Percentiles rank a stretch among this genome's conserved stretches.
Evolutionary conservation across 2,888 invertebrate species (phyloP).

Genomic region (Portevinia maculata): DNA sequence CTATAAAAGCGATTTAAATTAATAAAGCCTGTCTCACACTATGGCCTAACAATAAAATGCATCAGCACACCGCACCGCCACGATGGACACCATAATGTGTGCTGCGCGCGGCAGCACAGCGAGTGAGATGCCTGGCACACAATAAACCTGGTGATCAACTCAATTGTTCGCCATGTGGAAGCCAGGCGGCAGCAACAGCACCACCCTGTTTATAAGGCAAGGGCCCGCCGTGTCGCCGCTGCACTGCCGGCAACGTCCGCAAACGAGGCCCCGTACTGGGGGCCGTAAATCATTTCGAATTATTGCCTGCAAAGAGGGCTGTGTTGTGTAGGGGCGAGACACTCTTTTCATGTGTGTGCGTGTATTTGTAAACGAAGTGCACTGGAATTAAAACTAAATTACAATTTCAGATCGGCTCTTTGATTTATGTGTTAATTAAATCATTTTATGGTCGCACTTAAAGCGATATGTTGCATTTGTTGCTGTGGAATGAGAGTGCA

Average conservation of each 20-base stretch:
- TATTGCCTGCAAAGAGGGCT: conserved; percentile 70
- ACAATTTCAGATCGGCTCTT: conserved; percentile 77
- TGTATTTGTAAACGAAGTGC: conserved; percentile 45
- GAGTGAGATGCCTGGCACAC: conserved; percentile 32
- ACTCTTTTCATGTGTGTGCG: conserved; percentile 1
- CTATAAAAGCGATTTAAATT: conserved; percentile 72
- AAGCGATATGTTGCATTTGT: conserved; percentile 74
- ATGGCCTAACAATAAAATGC: conserved; percentile 69
- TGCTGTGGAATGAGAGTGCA: conserved; percentile 41
- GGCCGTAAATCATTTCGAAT: conserved; percentile 75
- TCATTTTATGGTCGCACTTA: conserved; percentile 79
- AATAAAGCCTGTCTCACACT: conserved; percentile 72
- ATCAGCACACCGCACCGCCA: conserved; percentile 47
- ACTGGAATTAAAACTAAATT: conserved; percentile 79
- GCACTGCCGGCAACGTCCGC: conserved; percentile 41
- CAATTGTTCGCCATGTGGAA: conserved; percentile 64
- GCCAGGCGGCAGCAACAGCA: conserved; percentile 43
- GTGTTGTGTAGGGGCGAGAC: conserved; percentile 21
- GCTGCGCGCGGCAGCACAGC: conserved; percentile 26
- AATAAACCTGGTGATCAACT: conserved; percentile 68
- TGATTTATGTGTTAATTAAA: conserved; percentile 81
- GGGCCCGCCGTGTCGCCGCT: conserved; percentile 25
- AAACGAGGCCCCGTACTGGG: conserved; percentile 65
- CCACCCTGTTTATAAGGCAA: conserved; percentile 57
- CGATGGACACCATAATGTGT: conserved; percentile 43